Conservation (phyloP, 2,888 invertebrate species). For the Eurytoma californica region DNA sequence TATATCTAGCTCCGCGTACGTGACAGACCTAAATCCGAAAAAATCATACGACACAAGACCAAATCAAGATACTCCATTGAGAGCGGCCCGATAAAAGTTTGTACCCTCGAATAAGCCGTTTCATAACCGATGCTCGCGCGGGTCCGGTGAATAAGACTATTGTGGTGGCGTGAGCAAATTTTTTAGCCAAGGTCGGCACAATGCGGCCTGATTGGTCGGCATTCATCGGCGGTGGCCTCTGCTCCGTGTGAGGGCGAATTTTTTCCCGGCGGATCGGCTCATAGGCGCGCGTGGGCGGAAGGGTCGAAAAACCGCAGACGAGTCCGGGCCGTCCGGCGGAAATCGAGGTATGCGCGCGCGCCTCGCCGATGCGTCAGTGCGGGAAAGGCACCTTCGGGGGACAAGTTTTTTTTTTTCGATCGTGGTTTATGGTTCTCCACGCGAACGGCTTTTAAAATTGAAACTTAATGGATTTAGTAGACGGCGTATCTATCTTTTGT, state of each 20-base stretch:
- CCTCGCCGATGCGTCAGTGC: neutral
- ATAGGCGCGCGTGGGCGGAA: slow-evolving; percentile 14
- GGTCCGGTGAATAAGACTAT: slow-evolving; percentile 32
- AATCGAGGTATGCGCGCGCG: neutral
- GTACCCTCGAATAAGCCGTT: neutral
- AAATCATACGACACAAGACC: too few relatives aligned
- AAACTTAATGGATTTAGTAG: too few relatives aligned
- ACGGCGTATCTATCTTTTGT: too few relatives aligned
- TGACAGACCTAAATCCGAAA: too few relatives aligned
- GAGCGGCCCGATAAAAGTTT: too few relatives aligned
- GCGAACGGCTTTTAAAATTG: neutral
- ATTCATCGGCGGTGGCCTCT: slow-evolving; percentile 19
- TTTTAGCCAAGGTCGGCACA: slow-evolving; percentile 43
- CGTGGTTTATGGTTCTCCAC: too few relatives aligned
- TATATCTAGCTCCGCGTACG: too few relatives aligned
- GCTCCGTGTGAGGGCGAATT: neutral
- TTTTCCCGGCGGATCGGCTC: neutral
- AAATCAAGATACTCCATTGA: too few relatives aligned
- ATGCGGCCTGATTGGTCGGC: slow-evolving; percentile 23
- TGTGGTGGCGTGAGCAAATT: slow-evolving; percentile 32
- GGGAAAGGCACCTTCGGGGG: neutral
- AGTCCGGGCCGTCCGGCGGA: neutral
- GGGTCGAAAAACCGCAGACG: slow-evolving; percentile 26
- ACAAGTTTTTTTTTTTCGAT: too few relatives aligned
- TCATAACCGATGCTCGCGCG: slow-evolving; percentile 14